A percentile compares a stretch with the other conserved stretches of the same genome.
These are phyloP conservation scores for Ephydatia muelleri DNA, from an alignment of 37 sponge, comb jelly and placozoan genomes.

Conservation along the genomic window DNA sequence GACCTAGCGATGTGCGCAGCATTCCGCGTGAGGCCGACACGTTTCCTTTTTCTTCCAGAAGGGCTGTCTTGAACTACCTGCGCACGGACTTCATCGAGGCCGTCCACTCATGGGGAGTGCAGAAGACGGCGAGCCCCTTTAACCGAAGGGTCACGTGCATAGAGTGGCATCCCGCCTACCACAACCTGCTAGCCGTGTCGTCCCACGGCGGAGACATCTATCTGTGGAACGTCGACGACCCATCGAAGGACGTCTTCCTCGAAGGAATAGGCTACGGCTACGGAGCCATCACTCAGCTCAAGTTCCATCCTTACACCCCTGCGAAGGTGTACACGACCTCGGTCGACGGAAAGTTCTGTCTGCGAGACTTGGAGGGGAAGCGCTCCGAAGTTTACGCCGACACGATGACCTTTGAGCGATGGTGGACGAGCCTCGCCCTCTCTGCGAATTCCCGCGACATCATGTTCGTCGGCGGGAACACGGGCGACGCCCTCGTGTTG, in stretches of 20 bases:
- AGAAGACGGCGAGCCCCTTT: slow-evolving; percentile 45
- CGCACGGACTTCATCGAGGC: slow-evolving; percentile 24
- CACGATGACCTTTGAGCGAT: slow-evolving; percentile 35
- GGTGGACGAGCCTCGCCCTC: slow-evolving; percentile 44
- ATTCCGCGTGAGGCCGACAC: no score
- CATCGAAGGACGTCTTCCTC: slow-evolving; percentile 8
- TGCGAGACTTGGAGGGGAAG: slow-evolving; percentile 51
- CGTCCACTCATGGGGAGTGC: slow-evolving; percentile 35
- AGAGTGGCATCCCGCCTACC: slow-evolving; percentile 55
- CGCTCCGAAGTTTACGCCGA: slow-evolving; percentile 48
- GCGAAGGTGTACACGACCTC: slow-evolving; percentile 50
- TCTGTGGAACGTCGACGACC: slow-evolving; percentile 46
- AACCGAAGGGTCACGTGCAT: slow-evolving; percentile 47
- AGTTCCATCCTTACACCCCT: slow-evolving; percentile 41
- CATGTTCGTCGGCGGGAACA: slow-evolving; percentile 53
- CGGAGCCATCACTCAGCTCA: slow-evolving; percentile 64
- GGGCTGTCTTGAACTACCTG: background rate
- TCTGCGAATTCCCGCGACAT: background rate
- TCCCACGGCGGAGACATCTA: slow-evolving; percentile 69
- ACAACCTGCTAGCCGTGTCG: slow-evolving; percentile 45
- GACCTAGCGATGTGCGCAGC: background rate
- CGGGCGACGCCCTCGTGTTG: slow-evolving; percentile 33
- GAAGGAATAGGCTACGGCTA: slow-evolving; percentile 61
- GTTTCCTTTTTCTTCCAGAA: background rate
- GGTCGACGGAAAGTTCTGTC: slow-evolving; percentile 51